Evolutionary conservation across 2,888 invertebrate genomes (phyloP), one percentile per base, ranked within the genome.

Genomic region (Campoplex nolae): DNA sequence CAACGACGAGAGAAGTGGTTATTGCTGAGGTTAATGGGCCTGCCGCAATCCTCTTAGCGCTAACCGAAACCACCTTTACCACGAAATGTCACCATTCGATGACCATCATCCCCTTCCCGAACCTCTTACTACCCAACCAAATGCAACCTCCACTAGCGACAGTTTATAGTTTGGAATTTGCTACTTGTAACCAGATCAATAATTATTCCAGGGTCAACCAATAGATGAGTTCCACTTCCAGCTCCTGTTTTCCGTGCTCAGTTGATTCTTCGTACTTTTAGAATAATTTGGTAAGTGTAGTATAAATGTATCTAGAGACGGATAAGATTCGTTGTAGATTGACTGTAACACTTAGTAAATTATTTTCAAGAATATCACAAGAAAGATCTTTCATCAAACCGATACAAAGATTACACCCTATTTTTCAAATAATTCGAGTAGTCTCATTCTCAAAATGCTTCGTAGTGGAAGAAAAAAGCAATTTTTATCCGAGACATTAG

Each of bases 11-110:
- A 80, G 86, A 68, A 84, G 84, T 76, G 90, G 88, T 90, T 90
- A 90, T 90, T 84, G 88, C 85, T 83, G 88, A 84, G 88, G 89
- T 89, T 88, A 88, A 91, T 88, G 90, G 58, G 90, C 88, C 78
- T 85, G 84, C 90, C 90, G 86, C 91, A 91, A 91, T 91, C 91
- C 91, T 91, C 91, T 91, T 91, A 91, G 89, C 83, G 88, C 75
- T 76, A 84, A 54, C 82, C 83, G 62, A 86, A 87, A 90, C 88
- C 87, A 73, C 84, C 73, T 87, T 89, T 84, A 87, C 89, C 89
- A 65, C 88, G 87, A 91, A 90, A 90, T 88, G 89, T 91, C 90
- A 88, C 88, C 88, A 88, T 90, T 90, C 90, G 89, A 90, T 91
- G 84, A 87, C 84, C 86, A 54, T 32, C 74, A 62, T 62, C 62